Evolutionary conservation across 2,113 vertebrate genomes (phyloP).

Genomic region (Dasyprocta punctata): DNA sequence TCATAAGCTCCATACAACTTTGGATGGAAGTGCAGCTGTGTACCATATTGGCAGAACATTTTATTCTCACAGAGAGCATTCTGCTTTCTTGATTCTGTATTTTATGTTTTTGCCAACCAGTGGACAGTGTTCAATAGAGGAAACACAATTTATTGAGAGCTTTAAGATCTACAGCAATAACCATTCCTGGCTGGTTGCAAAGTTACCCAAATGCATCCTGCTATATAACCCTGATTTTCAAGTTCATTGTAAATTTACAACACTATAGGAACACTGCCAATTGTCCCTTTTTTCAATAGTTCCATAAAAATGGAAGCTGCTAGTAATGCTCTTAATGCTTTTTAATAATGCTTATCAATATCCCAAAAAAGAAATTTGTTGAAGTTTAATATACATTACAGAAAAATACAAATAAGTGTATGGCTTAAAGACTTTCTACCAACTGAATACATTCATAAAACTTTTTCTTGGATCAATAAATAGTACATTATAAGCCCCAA

Average conservation of each 20-base stretch:
- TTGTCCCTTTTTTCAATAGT: conserved; percentile 26
- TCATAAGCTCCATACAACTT: conserved; percentile 3
- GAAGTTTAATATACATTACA: background rate
- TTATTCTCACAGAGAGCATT: conserved; percentile 64
- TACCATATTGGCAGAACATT: conserved; percentile 59
- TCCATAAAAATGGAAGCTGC: conserved; percentile 49
- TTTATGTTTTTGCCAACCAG: conserved; percentile 74
- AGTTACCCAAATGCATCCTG: conserved; percentile 61
- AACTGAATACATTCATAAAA: conserved; percentile 26
- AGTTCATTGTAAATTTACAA: conserved; percentile 67
- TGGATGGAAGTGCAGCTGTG: conserved; percentile 29
- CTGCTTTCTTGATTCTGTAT: conserved; percentile 64
- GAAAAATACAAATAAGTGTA: background rate
- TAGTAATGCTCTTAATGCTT: conserved; percentile 38
- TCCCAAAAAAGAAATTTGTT: conserved; percentile 44
- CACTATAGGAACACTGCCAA: conserved; percentile 23
- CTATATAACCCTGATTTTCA: conserved; percentile 55
- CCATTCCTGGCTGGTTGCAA: conserved; percentile 67
- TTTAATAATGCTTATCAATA: conserved; percentile 48
- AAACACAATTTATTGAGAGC: conserved; percentile 71
- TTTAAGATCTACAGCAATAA: conserved; percentile 68
- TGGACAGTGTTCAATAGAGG: conserved; percentile 39
- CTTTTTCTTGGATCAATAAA: background rate
- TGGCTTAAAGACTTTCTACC: conserved; percentile 20
- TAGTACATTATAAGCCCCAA: background rate